Base-by-base conservation (phyloP, 2,888 invertebrate genomes). In the Mythimna impura region DNA sequence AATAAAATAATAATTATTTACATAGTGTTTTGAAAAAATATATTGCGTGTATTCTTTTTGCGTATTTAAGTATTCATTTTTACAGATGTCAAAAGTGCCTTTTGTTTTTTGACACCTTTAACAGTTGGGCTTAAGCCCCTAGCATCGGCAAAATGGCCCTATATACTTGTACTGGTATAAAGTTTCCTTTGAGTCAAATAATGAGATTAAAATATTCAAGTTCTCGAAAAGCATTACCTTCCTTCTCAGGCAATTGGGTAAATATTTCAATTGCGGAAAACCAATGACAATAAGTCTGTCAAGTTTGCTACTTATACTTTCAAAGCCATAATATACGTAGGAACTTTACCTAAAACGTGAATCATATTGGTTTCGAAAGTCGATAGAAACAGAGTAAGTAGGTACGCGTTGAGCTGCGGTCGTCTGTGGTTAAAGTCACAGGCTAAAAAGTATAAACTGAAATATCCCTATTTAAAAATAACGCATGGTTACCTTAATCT, bases 331-430 rank as follows among this genome's bases (percentile, higher is more conserved):
- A 17, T 63, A 61, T 52, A 68, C 8, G 17, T 60, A 30, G 34
- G 6, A 67, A 55, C 43, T 76, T 76, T 22, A 30, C 40, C 30
- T n/a, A 30, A 54, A 52, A 66, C 70, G 22, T 62, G 36, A 89
- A 80, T 89, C 87, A 88, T 87, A 82, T 86, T 79, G 82, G 82
- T 85, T 89, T 84, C 86, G 84, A 86, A 88, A 91, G 88, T 86
- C 86, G 83, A 89, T 88, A 86, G 80, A 81, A 70, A 60, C 55
- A 25, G 22, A 43, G 54, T 52, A 36, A 57, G 61, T 47, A 47
- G 17, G 47, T 68, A 34, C 20, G 30, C 58, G 80, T 62, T 69
- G 58, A 80, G 73, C 65, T 85, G 80, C 81, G 73, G 75, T 25
- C 30, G 73, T 25, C 20, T n/a, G 60, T 69, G 54, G 52, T 65